phyloP scores from a whole-genome alignment of 53 echinoderm and acorn worm species.

The Holothuria leucospilota region DNA sequence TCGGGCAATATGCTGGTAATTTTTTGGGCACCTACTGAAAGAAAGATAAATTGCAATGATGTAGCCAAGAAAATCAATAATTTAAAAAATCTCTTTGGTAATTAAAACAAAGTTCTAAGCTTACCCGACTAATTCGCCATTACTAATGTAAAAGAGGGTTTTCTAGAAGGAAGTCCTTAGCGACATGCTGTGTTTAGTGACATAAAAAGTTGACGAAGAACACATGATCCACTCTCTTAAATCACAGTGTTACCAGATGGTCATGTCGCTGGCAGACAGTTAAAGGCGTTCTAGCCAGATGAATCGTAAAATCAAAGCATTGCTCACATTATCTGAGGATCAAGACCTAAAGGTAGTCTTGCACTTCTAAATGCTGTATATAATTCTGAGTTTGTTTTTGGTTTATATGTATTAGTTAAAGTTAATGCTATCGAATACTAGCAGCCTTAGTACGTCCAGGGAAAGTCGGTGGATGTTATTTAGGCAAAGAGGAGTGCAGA shows the following conservation, averaged over 20 bases:
- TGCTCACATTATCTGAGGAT: background rate
- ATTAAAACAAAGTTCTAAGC: no score
- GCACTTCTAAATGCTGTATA: background rate
- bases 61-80: no score
- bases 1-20: no score
- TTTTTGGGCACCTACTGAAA: no score
- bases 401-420: background rate
- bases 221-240: no score
- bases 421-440: background rate
- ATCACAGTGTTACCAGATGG: constrained; percentile 8
- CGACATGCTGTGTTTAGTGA: no score
- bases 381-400: background rate
- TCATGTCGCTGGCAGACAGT: background rate
- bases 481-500: background rate
- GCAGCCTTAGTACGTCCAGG: background rate
- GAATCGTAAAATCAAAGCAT: background rate
- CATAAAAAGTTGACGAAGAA: no score
- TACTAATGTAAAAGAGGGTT: no score
- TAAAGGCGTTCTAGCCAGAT: background rate
- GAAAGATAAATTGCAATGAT: no score
- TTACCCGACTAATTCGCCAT: no score
- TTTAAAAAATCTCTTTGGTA: no score
- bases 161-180: no score
- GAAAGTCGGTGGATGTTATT: constrained; percentile 2
- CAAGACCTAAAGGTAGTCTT: background rate